Conservation (phyloP, 1,140 invertebrate genomes). For the Trachymyrmex cornetzi region DNA sequence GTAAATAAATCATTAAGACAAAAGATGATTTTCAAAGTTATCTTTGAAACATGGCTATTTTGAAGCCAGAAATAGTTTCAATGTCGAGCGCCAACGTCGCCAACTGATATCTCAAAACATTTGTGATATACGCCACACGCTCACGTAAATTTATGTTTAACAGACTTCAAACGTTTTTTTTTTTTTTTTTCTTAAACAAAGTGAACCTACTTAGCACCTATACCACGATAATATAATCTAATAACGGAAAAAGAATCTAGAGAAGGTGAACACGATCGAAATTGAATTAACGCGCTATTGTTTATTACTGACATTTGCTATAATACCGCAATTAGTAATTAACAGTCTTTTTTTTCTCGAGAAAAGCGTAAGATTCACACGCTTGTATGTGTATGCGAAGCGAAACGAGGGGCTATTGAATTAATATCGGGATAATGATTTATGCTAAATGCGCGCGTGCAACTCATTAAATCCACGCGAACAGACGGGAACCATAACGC, state of each 20-base stretch:
- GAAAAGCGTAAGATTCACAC: not conserved
- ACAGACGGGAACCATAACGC: constrained; percentile 41
- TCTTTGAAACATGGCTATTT: not conserved
- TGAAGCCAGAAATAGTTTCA: not conserved
- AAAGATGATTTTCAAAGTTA: not conserved
- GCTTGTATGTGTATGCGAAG: not conserved
- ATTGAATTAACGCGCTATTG: not conserved
- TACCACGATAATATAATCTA: constrained; percentile 32
- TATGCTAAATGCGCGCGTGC: constrained; percentile 42
- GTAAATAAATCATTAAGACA: constrained; percentile 4
- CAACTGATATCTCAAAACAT: constrained; percentile 5
- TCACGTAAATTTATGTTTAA: constrained; percentile 39
- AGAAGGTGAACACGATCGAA: not conserved
- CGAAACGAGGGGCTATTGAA: constrained; percentile 4
- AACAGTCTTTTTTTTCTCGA: constrained; percentile 2
- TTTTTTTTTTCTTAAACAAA: not conserved
- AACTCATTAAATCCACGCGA: constrained; percentile 48
- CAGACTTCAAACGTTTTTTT: constrained; percentile 1
- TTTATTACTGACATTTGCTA: not conserved
- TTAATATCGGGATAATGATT: constrained; percentile 54
- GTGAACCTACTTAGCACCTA: constrained; percentile 10
- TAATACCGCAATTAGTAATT: constrained; percentile 6
- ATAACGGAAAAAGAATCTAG: not conserved
- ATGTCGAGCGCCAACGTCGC: not conserved
- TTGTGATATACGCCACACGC: constrained; percentile 21